Percentiles rank a stretch among this genome's conserved stretches.
phyloP scores from a whole-genome alignment of 1,140 invertebrate species.

The Drosophila navojoa region DNA sequence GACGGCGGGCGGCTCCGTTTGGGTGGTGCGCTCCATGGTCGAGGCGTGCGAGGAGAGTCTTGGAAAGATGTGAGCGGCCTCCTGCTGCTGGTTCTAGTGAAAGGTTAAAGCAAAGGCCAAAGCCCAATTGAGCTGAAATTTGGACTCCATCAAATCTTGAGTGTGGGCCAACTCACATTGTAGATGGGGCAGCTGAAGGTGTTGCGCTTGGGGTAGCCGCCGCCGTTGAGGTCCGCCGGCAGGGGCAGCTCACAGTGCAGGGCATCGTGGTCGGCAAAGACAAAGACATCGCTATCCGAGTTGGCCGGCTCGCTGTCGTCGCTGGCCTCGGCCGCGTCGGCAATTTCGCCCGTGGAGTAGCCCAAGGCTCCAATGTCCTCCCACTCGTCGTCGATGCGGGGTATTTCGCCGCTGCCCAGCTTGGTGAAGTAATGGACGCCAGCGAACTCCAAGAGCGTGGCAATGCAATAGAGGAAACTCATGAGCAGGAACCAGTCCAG shows the following conservation, averaged over 20 bases:
- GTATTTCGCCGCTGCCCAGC: conserved; percentile 92
- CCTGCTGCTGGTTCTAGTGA: conserved; percentile 66
- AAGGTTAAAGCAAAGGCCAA: background rate
- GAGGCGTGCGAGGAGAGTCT: conserved; percentile 68
- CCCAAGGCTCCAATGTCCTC: conserved; percentile 85
- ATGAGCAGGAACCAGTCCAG: conserved; percentile 96
- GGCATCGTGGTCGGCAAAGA: conserved; percentile 50
- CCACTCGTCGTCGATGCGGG: conserved; percentile 91
- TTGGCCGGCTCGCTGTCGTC: conserved; percentile 60
- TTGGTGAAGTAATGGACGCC: conserved; percentile 98
- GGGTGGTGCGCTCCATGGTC: conserved; percentile 91
- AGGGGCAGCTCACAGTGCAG: conserved; percentile 51
- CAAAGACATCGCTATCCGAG: conserved; percentile 60
- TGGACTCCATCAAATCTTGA: background rate
- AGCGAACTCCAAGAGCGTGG: conserved; percentile 95
- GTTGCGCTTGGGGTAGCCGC: conserved; percentile 82
- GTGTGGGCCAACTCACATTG: conserved; percentile 84
- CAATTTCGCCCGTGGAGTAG: conserved; percentile 10
- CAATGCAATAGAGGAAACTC: conserved; percentile 97
- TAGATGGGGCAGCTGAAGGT: conserved; percentile 87
- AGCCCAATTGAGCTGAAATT: no score
- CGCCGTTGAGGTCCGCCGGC: conserved; percentile 41
- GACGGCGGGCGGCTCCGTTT: conserved; percentile 89
- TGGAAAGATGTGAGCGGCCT: conserved; percentile 82
- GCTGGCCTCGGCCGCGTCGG: conserved; percentile 38